phyloP scores from a whole-genome alignment of 2,797 vertebrate species.

The Mus caroli region DNA sequence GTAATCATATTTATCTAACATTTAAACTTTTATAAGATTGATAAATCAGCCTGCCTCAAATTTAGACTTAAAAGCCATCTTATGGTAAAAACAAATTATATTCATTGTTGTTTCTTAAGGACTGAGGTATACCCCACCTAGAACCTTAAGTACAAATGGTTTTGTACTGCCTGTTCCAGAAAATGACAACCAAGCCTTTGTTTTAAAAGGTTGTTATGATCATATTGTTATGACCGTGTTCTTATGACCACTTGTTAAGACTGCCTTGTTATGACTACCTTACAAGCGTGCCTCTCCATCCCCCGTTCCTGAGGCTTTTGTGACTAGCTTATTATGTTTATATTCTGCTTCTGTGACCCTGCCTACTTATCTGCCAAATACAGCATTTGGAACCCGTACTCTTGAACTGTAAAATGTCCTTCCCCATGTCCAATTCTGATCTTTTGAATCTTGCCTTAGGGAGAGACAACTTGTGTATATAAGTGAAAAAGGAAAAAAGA shows the following conservation, averaged over 20 bases:
- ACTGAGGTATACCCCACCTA: neutral
- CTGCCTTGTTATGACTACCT: neutral
- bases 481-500: neutral
- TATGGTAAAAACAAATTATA: neutral
- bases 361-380: neutral
- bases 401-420: neutral
- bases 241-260: neutral
- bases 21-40: slow-evolving; percentile 35
- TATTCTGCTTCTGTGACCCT: neutral
- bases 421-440: neutral
- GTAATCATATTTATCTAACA: slow-evolving; percentile 34
- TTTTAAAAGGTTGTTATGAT: neutral
- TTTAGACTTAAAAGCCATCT: neutral
- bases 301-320: neutral
- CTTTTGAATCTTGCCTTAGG: neutral
- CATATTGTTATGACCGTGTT: neutral
- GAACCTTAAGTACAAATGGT: neutral
- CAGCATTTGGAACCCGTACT: neutral
- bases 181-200: neutral
- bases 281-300: neutral
- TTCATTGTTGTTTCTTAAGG: neutral
- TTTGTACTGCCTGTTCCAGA: neutral
- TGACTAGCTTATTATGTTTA: neutral
- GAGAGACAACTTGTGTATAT: neutral
- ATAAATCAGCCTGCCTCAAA: neutral